Percentiles rank a stretch among this genome's conserved stretches.
These are phyloP conservation scores for Gopherus evgoodei DNA, from an alignment of 2,113 vertebrate species.

Conservation along the genomic window DNA sequence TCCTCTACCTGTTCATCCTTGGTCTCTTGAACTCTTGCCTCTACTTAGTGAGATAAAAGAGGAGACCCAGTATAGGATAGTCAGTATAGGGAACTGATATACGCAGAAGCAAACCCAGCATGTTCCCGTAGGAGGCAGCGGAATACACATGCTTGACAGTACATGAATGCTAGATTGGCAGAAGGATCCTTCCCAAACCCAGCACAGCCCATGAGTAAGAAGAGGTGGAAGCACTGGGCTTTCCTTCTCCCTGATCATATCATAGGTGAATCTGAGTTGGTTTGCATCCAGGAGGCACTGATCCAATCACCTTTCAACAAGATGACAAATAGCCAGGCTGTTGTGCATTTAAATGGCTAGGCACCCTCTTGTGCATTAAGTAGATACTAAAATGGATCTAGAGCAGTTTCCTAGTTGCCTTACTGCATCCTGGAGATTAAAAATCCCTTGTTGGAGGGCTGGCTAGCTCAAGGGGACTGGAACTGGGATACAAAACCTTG, in stretches of 20 bases:
- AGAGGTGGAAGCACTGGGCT: not conserved
- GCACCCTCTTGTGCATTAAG: not conserved
- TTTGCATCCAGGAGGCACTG: not conserved
- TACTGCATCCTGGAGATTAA: not conserved
- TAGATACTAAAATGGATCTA: not conserved
- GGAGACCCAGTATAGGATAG: not conserved
- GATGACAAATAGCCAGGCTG: not conserved
- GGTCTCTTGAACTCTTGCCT: not conserved
- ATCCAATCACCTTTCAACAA: not conserved
- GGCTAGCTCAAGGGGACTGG: not conserved
- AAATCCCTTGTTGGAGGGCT: not conserved
- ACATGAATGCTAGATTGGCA: not conserved
- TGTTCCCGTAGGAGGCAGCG: not conserved
- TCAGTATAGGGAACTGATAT: not conserved
- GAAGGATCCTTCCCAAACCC: not conserved
- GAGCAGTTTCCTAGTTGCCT: not conserved
- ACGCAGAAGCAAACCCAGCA: not conserved
- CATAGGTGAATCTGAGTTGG: not conserved
- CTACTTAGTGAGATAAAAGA: not conserved
- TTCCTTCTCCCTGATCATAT: not conserved
- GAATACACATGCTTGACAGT: not conserved
- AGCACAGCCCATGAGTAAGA: not conserved
- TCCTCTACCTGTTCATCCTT: not conserved
- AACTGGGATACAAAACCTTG: not conserved
- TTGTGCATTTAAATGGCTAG: not conserved